Conservation (phyloP, 2,113 vertebrate species). For the Muntiacus muntjak region DNA sequence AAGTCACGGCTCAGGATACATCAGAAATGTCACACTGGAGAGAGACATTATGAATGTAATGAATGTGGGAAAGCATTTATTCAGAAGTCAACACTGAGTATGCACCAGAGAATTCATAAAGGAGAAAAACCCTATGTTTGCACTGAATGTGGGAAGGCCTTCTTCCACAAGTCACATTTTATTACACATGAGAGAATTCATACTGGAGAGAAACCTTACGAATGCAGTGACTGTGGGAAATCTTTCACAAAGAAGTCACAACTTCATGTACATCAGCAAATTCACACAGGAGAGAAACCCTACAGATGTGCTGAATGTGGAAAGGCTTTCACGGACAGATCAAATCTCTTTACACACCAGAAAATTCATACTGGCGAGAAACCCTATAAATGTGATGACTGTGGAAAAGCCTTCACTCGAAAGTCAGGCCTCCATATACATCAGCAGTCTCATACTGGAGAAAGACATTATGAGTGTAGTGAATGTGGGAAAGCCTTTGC, state of each 20-base stretch:
- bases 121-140: slow-evolving; percentile 59
- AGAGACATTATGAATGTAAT: slow-evolving; percentile 34
- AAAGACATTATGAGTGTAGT: slow-evolving; percentile 63
- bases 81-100: slow-evolving; percentile 56
- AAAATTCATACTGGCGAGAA: slow-evolving; percentile 74
- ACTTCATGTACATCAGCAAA: slow-evolving; percentile 62
- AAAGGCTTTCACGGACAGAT: slow-evolving; percentile 67
- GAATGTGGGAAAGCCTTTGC: slow-evolving; percentile 72
- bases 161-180: slow-evolving; percentile 65
- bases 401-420: slow-evolving; percentile 69
- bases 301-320: slow-evolving; percentile 67
- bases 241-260: slow-evolving; percentile 68
- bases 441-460: slow-evolving; percentile 68
- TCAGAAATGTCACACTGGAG: slow-evolving; percentile 59
- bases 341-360: slow-evolving; percentile 69
- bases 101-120: slow-evolving; percentile 57
- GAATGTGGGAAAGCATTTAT: slow-evolving; percentile 58
- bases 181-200: slow-evolving; percentile 59
- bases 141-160: slow-evolving; percentile 54
- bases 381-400: slow-evolving; percentile 68
- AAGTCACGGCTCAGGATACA: slow-evolving; percentile 60
- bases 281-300: slow-evolving; percentile 66
- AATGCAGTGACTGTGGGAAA: slow-evolving; percentile 55
- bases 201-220: slow-evolving; percentile 60
- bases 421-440: slow-evolving; percentile 69